These are phyloP conservation scores for Oostethus manadensis DNA, from an alignment of 2,113 vertebrate genomes.

Conservation along the genomic window DNA sequence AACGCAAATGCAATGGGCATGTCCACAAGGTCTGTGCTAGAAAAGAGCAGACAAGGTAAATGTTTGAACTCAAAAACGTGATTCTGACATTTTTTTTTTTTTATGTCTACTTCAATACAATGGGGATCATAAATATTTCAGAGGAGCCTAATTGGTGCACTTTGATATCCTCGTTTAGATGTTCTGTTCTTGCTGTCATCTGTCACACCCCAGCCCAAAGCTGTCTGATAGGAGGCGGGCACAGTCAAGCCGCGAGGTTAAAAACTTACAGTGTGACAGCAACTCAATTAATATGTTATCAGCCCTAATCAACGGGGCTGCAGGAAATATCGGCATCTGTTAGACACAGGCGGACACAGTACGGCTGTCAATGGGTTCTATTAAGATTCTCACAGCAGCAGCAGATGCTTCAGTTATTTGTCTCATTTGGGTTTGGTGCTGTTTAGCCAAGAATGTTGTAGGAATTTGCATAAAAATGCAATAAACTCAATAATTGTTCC, in stretches of 20 bases:
- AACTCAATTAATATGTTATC: conserved; percentile 64
- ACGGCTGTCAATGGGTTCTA: conserved; percentile 37
- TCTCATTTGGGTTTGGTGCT: conserved; percentile 13
- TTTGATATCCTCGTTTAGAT: conserved; percentile 45
- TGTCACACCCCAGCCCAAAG: conserved; percentile 29
- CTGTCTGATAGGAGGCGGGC: conserved; percentile 41
- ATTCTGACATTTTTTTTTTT: background rate
- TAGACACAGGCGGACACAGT: conserved; percentile 37
- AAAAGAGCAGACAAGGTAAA: conserved; percentile 23
- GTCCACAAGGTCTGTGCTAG: background rate
- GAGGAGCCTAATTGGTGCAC: conserved; percentile 45
- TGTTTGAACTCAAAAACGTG: background rate
- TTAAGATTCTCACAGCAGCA: conserved; percentile 41
- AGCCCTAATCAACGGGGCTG: conserved; percentile 54
- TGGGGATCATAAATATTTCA: conserved; percentile 41
- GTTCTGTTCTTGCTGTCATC: conserved; percentile 39
- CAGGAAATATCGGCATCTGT: conserved; percentile 58
- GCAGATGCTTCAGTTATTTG: conserved; percentile 33
- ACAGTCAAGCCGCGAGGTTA: conserved; percentile 43
- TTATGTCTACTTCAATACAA: conserved; percentile 27
- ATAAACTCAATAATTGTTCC: background rate
- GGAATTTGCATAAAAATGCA: background rate
- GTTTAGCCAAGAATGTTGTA: background rate
- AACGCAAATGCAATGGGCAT: background rate
- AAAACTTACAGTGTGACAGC: conserved; percentile 51